Evolutionary conservation across 2,797 vertebrate species (phyloP).

Genomic region (Buphagus erythrorhynchus): DNA sequence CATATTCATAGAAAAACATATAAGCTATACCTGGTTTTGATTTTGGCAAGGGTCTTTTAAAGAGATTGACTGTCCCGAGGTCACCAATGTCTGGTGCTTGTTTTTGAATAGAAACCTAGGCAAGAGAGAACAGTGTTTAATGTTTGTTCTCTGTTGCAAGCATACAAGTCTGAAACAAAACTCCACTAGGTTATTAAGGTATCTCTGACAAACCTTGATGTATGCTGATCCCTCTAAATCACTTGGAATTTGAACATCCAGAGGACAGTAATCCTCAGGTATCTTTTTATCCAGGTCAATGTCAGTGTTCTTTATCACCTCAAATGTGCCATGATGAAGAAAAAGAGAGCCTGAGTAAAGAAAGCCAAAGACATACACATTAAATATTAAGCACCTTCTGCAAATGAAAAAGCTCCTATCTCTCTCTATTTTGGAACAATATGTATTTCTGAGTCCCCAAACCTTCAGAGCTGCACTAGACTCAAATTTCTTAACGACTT

Average conservation of each 20-base stretch:
- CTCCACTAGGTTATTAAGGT: not conserved
- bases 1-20: not conserved
- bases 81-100: constrained; percentile 96
- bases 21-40: constrained; percentile 82
- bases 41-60: constrained; percentile 88
- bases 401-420: not conserved
- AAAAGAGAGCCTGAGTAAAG: constrained; percentile 89
- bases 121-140: not conserved
- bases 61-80: constrained; percentile 92
- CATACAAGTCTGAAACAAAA: not conserved
- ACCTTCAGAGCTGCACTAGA: not conserved
- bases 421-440: not conserved
- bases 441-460: not conserved
- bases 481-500: not conserved
- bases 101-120: constrained; percentile 97
- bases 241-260: constrained; percentile 95
- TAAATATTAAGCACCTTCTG: not conserved
- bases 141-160: not conserved
- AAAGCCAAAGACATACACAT: not conserved
- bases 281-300: constrained; percentile 97
- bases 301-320: constrained; percentile 99
- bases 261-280: constrained; percentile 95
- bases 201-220: constrained; percentile 85
- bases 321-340: constrained; percentile 96
- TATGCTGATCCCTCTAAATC: constrained; percentile 96